phyloP scores from a whole-genome alignment of 2,113 vertebrate genomes.

The Montifringilla adamsi region DNA sequence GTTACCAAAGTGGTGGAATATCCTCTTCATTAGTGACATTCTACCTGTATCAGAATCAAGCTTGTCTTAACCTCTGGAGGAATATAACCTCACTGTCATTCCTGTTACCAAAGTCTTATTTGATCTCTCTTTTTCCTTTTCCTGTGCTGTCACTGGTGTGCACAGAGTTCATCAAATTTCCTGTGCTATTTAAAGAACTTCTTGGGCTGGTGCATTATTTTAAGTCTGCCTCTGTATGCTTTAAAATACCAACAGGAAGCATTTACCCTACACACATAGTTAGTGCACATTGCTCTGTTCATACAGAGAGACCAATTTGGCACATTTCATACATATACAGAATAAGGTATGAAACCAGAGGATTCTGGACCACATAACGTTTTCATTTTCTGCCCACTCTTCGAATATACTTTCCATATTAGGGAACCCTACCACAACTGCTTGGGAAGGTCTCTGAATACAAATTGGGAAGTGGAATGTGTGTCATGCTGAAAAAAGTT shows the following conservation, averaged over 20 bases:
- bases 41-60: background rate
- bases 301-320: background rate
- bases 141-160: background rate
- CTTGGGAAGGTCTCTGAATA: background rate
- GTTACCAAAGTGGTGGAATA: too few relatives aligned
- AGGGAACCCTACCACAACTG: background rate
- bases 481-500: background rate
- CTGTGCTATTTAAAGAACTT: constrained; percentile 37
- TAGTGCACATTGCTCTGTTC: background rate
- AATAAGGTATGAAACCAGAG: background rate
- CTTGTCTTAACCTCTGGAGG: background rate
- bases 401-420: background rate
- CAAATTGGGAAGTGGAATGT: background rate
- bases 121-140: background rate
- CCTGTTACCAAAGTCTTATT: background rate
- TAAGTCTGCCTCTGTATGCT: background rate
- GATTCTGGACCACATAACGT: background rate
- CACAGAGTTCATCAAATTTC: constrained; percentile 1
- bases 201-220: constrained; percentile 1
- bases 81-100: background rate
- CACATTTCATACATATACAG: background rate
- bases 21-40: background rate
- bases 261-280: background rate
- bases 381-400: background rate
- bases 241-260: constrained; percentile 12